Evolutionary conservation across 2,888 invertebrate species (phyloP).

Genomic region (Caenorhabditis afra): DNA sequence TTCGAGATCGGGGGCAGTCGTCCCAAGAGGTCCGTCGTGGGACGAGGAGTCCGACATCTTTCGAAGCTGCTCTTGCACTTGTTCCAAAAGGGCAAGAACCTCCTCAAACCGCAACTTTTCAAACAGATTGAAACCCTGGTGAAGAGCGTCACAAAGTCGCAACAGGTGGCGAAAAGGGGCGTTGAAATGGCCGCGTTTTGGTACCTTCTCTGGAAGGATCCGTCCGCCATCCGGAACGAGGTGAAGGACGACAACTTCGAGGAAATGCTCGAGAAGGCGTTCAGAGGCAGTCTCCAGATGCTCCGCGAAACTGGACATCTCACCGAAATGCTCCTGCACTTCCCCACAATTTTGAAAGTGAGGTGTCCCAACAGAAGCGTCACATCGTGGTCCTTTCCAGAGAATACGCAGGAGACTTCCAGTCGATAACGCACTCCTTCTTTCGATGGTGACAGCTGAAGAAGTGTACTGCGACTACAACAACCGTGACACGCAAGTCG

Average conservation of each 20-base stretch:
- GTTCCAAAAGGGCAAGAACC: constrained; percentile 8
- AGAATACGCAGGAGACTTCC: constrained; percentile 8
- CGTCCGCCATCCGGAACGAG: constrained; percentile 5
- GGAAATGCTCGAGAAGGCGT: constrained; percentile 28
- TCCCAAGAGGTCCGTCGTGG: constrained; percentile 14
- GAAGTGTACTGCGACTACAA: constrained; percentile 13
- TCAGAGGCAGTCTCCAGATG: constrained; percentile 31
- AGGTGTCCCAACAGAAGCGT: neutral
- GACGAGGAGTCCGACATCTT: constrained; percentile 13
- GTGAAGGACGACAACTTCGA: constrained; percentile 12
- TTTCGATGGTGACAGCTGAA: neutral
- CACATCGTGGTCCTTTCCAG: neutral
- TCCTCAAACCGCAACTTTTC: constrained; percentile 21
- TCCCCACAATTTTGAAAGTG: constrained; percentile 11
- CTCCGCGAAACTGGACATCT: constrained; percentile 3
- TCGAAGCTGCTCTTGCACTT: constrained; percentile 12
- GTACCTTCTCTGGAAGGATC: constrained; percentile 26
- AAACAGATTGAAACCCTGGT: constrained; percentile 6
- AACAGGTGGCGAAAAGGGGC: neutral
- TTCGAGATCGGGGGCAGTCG: neutral
- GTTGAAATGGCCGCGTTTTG: constrained; percentile 15
- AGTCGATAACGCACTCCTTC: constrained; percentile 8
- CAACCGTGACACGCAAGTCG: constrained; percentile 21
- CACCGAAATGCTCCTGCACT: constrained; percentile 28
- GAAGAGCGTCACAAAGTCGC: neutral